phyloP scores from a whole-genome alignment of 2,888 invertebrate species.

The Ennomos quercinarius region DNA sequence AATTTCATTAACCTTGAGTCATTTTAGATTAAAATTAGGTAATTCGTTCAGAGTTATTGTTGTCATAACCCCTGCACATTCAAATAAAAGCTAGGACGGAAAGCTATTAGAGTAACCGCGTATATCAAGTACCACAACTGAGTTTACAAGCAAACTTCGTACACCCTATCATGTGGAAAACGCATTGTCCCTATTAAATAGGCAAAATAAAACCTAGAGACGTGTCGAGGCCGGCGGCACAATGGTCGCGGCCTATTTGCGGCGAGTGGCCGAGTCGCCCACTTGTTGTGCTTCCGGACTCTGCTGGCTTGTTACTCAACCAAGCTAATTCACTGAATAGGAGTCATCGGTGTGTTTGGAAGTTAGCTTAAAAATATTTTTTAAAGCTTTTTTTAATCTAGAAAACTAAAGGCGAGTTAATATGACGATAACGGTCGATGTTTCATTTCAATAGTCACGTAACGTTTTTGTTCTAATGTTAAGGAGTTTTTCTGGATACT shows the following conservation, averaged over 20 bases:
- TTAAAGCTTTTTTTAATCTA: background rate
- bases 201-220: slow-evolving; percentile 59
- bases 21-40: no score
- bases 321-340: slow-evolving; percentile 68
- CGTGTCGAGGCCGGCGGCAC: slow-evolving; percentile 53
- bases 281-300: slow-evolving; percentile 79
- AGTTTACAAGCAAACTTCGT: slow-evolving; percentile 13
- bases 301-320: slow-evolving; percentile 63
- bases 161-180: slow-evolving; percentile 12
- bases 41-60: no score
- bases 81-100: no score
- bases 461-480: no score
- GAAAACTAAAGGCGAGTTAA: no score
- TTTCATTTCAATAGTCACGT: no score
- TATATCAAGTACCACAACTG: background rate
- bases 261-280: slow-evolving; percentile 65
- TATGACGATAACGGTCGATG: no score
- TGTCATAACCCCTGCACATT: no score
- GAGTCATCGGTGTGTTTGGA: slow-evolving; percentile 42
- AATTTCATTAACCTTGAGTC: no score
- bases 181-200: slow-evolving; percentile 40
- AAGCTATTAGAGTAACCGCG: no score
- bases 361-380: slow-evolving; percentile 5
- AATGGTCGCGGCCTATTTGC: slow-evolving; percentile 78
- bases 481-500: no score